Percentiles rank a stretch among this genome's conserved stretches.
phyloP scores from a whole-genome alignment of 1,140 invertebrate genomes.

The Aradophagus sp. region DNA sequence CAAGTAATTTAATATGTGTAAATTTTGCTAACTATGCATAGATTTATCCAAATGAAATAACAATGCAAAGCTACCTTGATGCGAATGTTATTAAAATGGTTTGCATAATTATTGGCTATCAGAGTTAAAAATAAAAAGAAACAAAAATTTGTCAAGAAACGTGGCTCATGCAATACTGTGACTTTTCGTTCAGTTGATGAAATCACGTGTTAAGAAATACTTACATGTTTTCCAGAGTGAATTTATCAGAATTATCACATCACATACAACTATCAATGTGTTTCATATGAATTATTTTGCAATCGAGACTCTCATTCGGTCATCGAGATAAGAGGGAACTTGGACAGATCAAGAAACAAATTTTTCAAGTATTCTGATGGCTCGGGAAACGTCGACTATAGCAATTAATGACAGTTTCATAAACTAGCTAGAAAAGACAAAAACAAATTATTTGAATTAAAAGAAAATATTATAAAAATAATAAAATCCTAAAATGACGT shows the following conservation, averaged over 20 bases:
- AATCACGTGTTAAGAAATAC: slow-evolving; percentile 17
- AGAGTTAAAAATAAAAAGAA: neutral
- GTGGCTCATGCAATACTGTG: neutral
- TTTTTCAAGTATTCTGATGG: neutral
- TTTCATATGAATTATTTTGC: slow-evolving; percentile 44
- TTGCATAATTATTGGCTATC: too few species aligned
- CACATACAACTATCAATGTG: slow-evolving; percentile 26
- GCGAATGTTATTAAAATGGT: too few species aligned
- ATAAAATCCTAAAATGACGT: too few species aligned
- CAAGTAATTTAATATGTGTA: too few species aligned
- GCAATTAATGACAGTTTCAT: too few species aligned
- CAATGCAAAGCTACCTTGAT: too few species aligned
- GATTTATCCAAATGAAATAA: too few species aligned
- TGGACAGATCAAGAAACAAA: slow-evolving; percentile 11
- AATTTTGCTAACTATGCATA: too few species aligned
- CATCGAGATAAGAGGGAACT: slow-evolving; percentile 30
- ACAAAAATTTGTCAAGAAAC: neutral
- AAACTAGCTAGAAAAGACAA: too few species aligned
- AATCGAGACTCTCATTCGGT: slow-evolving; percentile 27
- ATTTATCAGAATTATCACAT: slow-evolving; percentile 33
- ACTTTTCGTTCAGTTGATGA: slow-evolving; percentile 8
- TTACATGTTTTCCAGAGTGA: slow-evolving; percentile 34
- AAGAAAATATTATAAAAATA: neutral
- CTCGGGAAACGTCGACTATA: too few species aligned
- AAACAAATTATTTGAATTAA: neutral